Base-by-base conservation (phyloP, 1,140 invertebrate genomes). In the Thalassaphorura encarpata region DNA sequence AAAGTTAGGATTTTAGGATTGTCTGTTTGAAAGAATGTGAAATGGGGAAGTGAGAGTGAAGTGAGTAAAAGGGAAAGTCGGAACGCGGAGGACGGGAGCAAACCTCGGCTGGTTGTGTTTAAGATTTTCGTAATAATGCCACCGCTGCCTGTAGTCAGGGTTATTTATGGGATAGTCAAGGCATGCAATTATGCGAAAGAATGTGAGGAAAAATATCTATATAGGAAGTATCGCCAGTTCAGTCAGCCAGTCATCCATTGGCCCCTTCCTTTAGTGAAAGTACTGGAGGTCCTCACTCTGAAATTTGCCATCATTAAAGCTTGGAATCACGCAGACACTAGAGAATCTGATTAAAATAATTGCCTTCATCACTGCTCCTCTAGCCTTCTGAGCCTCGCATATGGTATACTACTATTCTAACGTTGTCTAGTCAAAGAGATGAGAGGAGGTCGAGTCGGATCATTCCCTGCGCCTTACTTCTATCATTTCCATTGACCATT, bases 291-390 rank as follows among this genome's bases (percentile, higher is more conserved):
- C 19, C 11, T 36, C 50, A 50, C 33, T 29, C 33, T 56, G 47
- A 56, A 63, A 63, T 58, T 63, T 57, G 61, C 42, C 48, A 63
- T 64, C 63, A 64, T 64, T 64, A 64, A 64, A 64, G 53, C 31
- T 52, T 53, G 54, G 63, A 64, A 64, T 64, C 63, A 64, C 63
- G 63, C 63, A 64, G 63, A 56, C 59, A 64, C 55, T 59, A 61
- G 56, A 64, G 63, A 64, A 64, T 64, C 63, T 64, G 63, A 64
- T 64, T 64, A 64, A 64, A 64, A 64, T 64, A 64, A 64, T 64
- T 64, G 63, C 59, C 59, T 61, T 64, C 62, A 64, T 64, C 63
- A 64, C 50, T 51, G 29, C 41, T 45, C 46, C 42, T 46, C 41
- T n/a, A 31, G 3, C 43, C n/a, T 43, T 27, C 28, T 27, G 48